Base-by-base conservation (phyloP, 2,888 invertebrate genomes). In the Rhyacophila evoluta region DNA sequence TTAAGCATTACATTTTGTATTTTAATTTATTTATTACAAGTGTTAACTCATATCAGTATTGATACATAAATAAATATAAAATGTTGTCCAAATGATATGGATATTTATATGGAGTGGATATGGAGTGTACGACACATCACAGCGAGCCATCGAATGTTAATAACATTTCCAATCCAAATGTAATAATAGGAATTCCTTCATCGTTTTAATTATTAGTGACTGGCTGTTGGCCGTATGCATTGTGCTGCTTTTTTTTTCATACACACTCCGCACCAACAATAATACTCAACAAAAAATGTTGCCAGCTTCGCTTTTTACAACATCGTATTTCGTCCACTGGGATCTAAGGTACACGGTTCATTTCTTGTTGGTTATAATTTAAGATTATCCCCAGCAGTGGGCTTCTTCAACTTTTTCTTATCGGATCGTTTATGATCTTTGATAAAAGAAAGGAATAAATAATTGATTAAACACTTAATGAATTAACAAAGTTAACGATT, bases 131-230 rank as follows among this genome's bases (percentile, higher is more conserved):
- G 8, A 55, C 0, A 55, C 19, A 19, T 8, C 55, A 55, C 55
- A 8, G 25, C 55, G 55, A 55, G 55, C 55, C 55, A 25, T 55
- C 55, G 55, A 55, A 69, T 41, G 55, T 74, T 55, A 29, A 55
- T 19, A 74, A 74, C 33, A 75, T 27, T 78, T 70, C 41, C 70
- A 70, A 74, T 78, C 36, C 71, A 74, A 41, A 70, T 28, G 33
- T 41, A 78, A 78, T 78, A 78, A 74, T 74, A 74, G 39, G 36
- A 36, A 76, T 79, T 69, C 76, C 69, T 69, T 25, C 70, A 70
- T 76, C 69, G 69, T 73, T 79, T 76, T 79, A 79, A 79, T 79
- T 79, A 76, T 76, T 38, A 74, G 70, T 75, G 70, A 39, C 67
- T 28, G 73, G 39, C 41, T 41, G 29, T 29, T 69, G 74, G 38